These are phyloP conservation scores for Petrolisthes manimaculis DNA, from an alignment of 2,888 invertebrate genomes.

Conservation along the genomic window DNA sequence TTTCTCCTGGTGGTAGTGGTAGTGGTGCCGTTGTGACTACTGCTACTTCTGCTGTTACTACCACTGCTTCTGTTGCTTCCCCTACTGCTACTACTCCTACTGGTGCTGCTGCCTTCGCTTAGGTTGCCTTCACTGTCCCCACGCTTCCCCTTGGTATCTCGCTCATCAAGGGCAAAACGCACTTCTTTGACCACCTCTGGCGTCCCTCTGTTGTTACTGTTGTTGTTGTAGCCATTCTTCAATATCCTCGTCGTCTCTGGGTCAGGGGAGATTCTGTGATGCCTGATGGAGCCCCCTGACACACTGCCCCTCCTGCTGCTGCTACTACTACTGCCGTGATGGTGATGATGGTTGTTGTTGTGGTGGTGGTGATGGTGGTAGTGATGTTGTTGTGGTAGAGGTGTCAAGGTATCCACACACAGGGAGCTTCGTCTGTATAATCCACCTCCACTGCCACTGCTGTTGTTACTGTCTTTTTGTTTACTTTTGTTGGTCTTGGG, in stretches of 20 bases:
- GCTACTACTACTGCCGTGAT: not conserved
- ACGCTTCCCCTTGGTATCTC: not conserved
- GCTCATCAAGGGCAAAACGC: slow-evolving; percentile 32
- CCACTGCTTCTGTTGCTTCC: not conserved
- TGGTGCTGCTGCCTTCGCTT: slow-evolving; percentile 18
- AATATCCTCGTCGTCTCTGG: not conserved
- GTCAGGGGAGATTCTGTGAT: not conserved
- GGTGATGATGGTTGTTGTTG: slow-evolving; percentile 18
- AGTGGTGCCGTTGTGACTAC: slow-evolving; percentile 7
- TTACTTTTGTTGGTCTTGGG: slow-evolving; percentile 29
- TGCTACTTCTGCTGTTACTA: slow-evolving; percentile 6
- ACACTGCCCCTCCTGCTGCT: slow-evolving; percentile 29
- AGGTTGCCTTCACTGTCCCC: slow-evolving; percentile 12
- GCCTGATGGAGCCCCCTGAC: not conserved
- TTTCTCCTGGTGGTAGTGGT: not conserved
- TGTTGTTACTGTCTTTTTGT: not conserved
- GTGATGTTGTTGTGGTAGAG: not conserved
- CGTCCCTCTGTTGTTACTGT: not conserved
- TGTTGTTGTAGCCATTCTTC: too few relatives aligned
- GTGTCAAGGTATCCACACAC: slow-evolving; percentile 3
- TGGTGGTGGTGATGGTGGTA: slow-evolving; percentile 17
- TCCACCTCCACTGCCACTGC: not conserved
- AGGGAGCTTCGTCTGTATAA: not conserved
- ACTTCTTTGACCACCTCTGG: slow-evolving; percentile 28
- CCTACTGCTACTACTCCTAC: not conserved